Evolutionary conservation across 2,113 vertebrate genomes (phyloP).

Genomic region (Ageneiosus marmoratus): DNA sequence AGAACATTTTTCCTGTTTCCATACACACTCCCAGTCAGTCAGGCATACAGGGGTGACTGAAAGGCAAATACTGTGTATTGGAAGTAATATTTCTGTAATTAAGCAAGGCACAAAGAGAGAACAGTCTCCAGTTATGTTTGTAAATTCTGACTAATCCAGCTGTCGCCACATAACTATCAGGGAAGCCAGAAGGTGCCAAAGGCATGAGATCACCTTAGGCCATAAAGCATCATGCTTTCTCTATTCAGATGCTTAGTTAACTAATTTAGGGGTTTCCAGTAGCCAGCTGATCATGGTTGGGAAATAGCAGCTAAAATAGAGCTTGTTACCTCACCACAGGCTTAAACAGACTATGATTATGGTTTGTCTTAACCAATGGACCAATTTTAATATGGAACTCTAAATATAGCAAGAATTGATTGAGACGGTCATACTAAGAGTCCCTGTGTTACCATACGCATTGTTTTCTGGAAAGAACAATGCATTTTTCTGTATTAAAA

Average conservation of each 20-base stretch:
- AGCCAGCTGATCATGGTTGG: background rate
- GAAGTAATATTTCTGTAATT: background rate
- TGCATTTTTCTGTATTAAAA: background rate
- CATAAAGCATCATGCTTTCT: conserved; percentile 13
- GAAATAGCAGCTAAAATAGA: background rate
- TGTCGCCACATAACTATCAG: background rate
- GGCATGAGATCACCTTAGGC: background rate
- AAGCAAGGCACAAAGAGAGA: background rate
- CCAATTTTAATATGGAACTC: background rate
- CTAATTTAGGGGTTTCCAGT: conserved; percentile 9
- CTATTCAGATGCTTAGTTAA: background rate
- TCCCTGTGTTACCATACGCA: background rate
- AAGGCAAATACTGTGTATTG: background rate
- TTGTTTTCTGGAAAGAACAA: background rate
- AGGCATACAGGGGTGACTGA: background rate
- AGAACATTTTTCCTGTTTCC: background rate
- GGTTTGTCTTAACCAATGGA: background rate
- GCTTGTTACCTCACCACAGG: conserved; percentile 10
- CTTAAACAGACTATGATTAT: background rate
- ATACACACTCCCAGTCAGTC: background rate
- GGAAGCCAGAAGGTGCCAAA: background rate
- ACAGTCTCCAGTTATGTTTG: background rate
- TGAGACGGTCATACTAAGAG: background rate
- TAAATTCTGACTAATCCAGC: background rate
- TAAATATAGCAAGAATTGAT: background rate